Evolutionary conservation across 2,113 vertebrate genomes (phyloP), one percentile per base, ranked within the genome.

Genomic region (Opisthocomus hoazin): DNA sequence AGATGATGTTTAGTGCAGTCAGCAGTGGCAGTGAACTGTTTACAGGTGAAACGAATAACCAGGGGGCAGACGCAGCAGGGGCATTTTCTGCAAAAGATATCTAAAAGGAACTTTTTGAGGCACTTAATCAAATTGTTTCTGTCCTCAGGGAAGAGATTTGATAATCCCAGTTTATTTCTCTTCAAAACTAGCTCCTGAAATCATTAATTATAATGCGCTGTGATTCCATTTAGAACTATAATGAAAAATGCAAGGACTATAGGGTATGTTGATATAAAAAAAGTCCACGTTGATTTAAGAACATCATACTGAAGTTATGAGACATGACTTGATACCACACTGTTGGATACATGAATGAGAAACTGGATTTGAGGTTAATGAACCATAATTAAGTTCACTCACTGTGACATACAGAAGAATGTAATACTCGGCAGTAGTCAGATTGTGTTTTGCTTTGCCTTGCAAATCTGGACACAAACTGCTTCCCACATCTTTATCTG

Each of bases 21-120:
- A 98, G 97, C 97, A 95, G 90, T 96, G 95, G 96, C 89, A 91
- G 85, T 48, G 90, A 97, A 97, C 97, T 97, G 82, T 96, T 98
- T 97, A 97, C 96, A 98, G 96, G 98, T 98, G 96, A 98, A 96
- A 79, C 95, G 73, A 94, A 77, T 97, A 98, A 96, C 96, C 79
- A 78, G 77, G 93, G 90, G 95, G 94, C 88, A 79, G 46, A 36
- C 94, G 43, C 97, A 97, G 97, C 90, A 86, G 96, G 93, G 53
- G 81, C 50, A 75, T 90, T 74, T 94, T 64, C 91, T 94, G 87
- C 70, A 81, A 84, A 97, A 94, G 80, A 78, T 87, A 95, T 69
- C 63, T 45, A 76, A 88, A 68, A 95, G 79, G 63, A 89, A 80
- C 94, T 98, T 94, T 89, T 75, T 29, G 29, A 97, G 96, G 91